Percentiles rank a stretch among this genome's conserved stretches.
Evolutionary conservation across 2,888 invertebrate species (phyloP).

Genomic region (Sphecodes monilicornis): DNA sequence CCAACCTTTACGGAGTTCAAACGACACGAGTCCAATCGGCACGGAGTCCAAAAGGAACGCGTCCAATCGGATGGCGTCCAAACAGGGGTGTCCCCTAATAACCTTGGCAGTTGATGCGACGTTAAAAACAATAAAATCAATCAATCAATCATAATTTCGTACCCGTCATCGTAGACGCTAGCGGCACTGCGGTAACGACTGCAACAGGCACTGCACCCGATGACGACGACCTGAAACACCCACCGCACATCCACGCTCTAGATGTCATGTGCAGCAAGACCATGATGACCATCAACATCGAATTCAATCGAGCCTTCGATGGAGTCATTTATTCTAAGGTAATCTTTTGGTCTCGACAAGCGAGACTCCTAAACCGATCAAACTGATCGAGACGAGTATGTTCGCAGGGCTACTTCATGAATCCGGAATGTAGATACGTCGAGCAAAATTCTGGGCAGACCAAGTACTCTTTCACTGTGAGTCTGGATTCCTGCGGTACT

Average conservation of each 20-base stretch:
- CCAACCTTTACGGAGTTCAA: too few species aligned
- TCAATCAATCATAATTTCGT: not conserved
- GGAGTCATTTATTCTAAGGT: constrained; percentile 93
- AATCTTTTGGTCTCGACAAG: constrained; percentile 13
- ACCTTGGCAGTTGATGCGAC: too few species aligned
- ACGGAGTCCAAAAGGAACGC: too few species aligned
- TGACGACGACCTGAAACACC: constrained; percentile 88
- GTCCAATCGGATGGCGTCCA: too few species aligned
- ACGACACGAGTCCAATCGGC: too few species aligned
- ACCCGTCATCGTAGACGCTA: not conserved
- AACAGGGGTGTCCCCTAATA: too few species aligned
- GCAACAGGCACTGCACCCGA: not conserved
- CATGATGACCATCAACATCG: constrained; percentile 92
- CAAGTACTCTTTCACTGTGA: constrained; percentile 91
- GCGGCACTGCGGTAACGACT: not conserved
- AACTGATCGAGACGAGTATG: not conserved
- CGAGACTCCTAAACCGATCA: not conserved
- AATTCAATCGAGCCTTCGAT: constrained; percentile 91
- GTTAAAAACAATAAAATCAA: too few species aligned
- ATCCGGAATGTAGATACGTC: constrained; percentile 90
- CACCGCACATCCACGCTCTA: constrained; percentile 91
- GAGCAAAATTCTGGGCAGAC: constrained; percentile 89
- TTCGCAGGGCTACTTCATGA: constrained; percentile 87
- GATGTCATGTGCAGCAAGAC: constrained; percentile 92
- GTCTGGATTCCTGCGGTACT: constrained; percentile 91